Base-by-base conservation (phyloP, 2,888 invertebrate species). In the Ypsolopha scabrella region DNA sequence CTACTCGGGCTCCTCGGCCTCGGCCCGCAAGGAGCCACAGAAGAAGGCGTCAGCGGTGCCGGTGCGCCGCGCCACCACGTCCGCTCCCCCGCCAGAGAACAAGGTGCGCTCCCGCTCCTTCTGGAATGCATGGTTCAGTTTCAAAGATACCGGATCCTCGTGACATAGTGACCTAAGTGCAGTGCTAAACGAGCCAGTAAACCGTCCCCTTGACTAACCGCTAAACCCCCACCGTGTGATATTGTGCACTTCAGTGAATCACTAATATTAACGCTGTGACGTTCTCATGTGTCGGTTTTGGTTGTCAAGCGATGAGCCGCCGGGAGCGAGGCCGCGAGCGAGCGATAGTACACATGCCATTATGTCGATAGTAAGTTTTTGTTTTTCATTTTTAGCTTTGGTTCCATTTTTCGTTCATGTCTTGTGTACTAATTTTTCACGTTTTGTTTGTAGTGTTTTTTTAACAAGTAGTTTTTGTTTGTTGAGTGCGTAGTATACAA, bases 91-190 rank as follows among this genome's bases (percentile, higher is more conserved):
- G 67, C 76, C 58, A 72, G 90, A 89, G 72, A 67, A 73, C 71
- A 92, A 93, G 92, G 92, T 93, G 91, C 92, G 93, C 77, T 70
- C 80, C 66, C 88, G 89, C 75, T 88, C 88, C 79, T 90, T 91
- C 88, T 92, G 91, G 92, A 89, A 87, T 85, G 51, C 61, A 55
- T 80, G 75, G 76, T 80, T 90, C 88, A 56, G 50, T 53, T 60
- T 59, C 58, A 62, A 61, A 57, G 61, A 61, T 56, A 58, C 57
- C 58, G 57, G 53, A 58, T 55, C 59, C 52, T 55, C 54, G 48
- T 55, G 24, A 35, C 11, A 11, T 37, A 33, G 34, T 50, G 14
- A 45, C 7, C 47, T 48, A 41, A 37, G 14, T 34, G 49, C 54
- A 48, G n/a, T n/a, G 39, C 41, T 43, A 51, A 50, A 48, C 24